phyloP scores from a whole-genome alignment of 2,797 vertebrate species.

The Neosalanx taihuensis region DNA sequence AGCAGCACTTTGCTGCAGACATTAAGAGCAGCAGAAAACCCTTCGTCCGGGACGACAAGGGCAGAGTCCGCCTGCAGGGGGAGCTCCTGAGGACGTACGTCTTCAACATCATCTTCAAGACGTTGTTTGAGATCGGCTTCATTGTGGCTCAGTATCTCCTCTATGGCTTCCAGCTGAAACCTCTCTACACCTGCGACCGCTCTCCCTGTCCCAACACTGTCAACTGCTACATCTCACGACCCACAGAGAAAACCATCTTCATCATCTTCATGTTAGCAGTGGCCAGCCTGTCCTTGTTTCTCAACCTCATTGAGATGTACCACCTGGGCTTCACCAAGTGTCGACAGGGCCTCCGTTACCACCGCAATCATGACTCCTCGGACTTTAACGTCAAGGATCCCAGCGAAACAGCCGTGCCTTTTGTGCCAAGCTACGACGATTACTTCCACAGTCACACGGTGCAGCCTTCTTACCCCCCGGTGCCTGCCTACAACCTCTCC shows the following conservation, averaged over 20 bases:
- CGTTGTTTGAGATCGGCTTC: conserved; percentile 84
- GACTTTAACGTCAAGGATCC: conserved; percentile 40
- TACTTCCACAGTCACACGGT: conserved; percentile 62
- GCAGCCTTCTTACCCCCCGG: conserved; percentile 56
- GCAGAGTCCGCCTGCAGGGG: conserved; percentile 75
- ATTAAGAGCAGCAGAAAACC: conserved; percentile 49
- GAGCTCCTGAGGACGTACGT: conserved; percentile 81
- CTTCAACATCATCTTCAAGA: conserved; percentile 83
- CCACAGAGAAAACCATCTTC: conserved; percentile 88
- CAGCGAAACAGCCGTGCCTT: conserved; percentile 43
- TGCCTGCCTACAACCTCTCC: conserved; percentile 64
- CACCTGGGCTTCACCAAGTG: conserved; percentile 83
- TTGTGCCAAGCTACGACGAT: conserved; percentile 62
- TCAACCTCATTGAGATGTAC: conserved; percentile 83
- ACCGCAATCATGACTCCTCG: not conserved
- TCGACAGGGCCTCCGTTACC: conserved; percentile 61
- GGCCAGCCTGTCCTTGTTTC: conserved; percentile 80
- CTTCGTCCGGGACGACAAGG: conserved; percentile 52
- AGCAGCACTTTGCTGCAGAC: conserved; percentile 43
- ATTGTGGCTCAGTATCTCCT: conserved; percentile 82
- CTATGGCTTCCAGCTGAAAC: conserved; percentile 83
- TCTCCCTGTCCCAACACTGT: conserved; percentile 81
- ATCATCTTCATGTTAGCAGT: conserved; percentile 86
- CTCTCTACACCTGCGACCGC: conserved; percentile 81
- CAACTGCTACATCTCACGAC: conserved; percentile 86